Conservation (phyloP, 2,113 vertebrate species). For the Taxidea taxus region DNA sequence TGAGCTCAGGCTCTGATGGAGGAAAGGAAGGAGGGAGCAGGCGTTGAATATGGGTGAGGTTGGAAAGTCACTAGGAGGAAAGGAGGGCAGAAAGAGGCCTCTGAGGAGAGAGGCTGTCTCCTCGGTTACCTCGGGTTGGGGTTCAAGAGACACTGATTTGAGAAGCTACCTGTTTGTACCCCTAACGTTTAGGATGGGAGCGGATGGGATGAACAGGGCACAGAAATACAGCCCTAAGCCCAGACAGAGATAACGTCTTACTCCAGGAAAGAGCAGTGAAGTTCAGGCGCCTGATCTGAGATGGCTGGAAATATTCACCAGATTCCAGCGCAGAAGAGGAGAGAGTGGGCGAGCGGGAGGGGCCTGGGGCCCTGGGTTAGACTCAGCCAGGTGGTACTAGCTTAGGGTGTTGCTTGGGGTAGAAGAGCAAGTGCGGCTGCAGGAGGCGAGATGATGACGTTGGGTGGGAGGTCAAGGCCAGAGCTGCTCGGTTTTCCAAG, state of each 20-base stretch:
- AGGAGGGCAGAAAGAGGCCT: not conserved
- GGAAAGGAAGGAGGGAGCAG: not conserved
- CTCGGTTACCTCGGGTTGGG: not conserved
- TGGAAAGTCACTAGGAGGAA: not conserved
- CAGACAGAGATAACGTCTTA: not conserved
- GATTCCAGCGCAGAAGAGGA: not conserved
- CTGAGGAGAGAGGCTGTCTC: not conserved
- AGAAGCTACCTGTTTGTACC: not conserved
- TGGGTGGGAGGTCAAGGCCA: not conserved
- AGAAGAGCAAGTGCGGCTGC: not conserved
- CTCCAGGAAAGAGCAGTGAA: not conserved
- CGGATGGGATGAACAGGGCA: not conserved
- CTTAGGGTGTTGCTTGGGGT: not conserved
- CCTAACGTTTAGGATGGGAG: not conserved
- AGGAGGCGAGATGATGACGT: too few species aligned
- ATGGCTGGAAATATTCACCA: constrained; percentile 24
- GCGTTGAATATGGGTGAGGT: not conserved
- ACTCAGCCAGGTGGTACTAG: not conserved
- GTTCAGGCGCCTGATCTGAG: not conserved
- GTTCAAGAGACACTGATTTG: not conserved
- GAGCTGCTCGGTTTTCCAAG: not conserved
- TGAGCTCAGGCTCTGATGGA: not conserved
- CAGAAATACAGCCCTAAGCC: not conserved
- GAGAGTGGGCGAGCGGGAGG: not conserved
- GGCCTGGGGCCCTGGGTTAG: too few species aligned